Base-by-base conservation (phyloP, 2,797 vertebrate species). In the Pseudochirops corinnae region DNA sequence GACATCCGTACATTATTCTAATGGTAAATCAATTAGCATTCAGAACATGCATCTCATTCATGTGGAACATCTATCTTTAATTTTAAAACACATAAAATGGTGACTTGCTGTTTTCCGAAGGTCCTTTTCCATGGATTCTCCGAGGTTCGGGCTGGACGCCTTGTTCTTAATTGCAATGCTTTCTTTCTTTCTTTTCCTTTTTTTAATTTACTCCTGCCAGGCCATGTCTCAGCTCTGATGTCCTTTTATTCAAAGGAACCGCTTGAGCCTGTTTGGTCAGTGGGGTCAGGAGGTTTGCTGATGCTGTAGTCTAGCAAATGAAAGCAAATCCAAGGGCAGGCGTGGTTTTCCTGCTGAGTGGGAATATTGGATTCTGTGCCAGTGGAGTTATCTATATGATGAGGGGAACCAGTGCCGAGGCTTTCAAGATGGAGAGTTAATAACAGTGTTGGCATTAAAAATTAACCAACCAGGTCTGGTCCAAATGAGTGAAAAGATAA, bases 1-100 rank as follows among this genome's bases (percentile, higher is more conserved):
- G 57, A 96, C 95, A 57, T 55, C 94, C 97, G 91, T 60, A 92
- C 67, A 87, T 91, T 87, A 97, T 92, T 93, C 16, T 24, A 97
- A 26, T 94, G 93, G 56, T 91, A 95, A 97, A 96, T 97, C 94
- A 97, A 96, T 98, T 98, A 97, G 62, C 53, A 96, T 98, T 98
- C 97, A 96, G 93, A 92, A 95, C 57, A 31, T 58, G 55, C 18
- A 11, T 97, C 93, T 97, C 94, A 97, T 98, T 97, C 97, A 96
- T 39, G 52, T 93, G 57, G 97, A 90, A 18, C 56, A 96, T 97
- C 97, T 97, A 95, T 98, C 96, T 98, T 97, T 96, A 97, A 94
- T 96, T 97, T 97, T 93, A 95, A 93, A 97, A 95, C 0, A 24
- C 94, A 56, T 96, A 97, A 94, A 18, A 96, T 91, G 91, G 92